These are phyloP conservation scores for Drosophila dives DNA, from an alignment of 2,888 invertebrate genomes.

Conservation along the genomic window DNA sequence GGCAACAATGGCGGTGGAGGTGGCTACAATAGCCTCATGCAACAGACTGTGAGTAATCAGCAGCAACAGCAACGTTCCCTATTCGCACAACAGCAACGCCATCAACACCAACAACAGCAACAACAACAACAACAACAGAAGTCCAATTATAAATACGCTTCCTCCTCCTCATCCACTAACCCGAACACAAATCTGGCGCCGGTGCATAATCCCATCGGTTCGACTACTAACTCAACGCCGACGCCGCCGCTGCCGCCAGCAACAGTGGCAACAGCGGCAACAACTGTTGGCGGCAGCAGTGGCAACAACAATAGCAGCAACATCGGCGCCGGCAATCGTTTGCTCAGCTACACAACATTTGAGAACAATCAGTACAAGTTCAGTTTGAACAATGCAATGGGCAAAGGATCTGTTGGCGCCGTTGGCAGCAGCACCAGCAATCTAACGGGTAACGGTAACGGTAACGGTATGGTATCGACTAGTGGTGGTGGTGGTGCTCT, in stretches of 20 bases:
- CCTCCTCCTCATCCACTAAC: constrained; percentile 68
- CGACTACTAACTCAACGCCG: constrained; percentile 57
- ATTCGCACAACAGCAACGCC: constrained; percentile 80
- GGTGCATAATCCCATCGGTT: constrained; percentile 71
- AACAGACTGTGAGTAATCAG: constrained; percentile 85
- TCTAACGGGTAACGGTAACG: constrained; percentile 74
- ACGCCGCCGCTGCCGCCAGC: constrained; percentile 23
- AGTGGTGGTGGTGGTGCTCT: constrained; percentile 39
- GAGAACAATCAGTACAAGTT: constrained; percentile 85
- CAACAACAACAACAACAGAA: constrained; percentile 79
- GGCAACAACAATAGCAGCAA: constrained; percentile 29
- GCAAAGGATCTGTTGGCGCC: constrained; percentile 53
- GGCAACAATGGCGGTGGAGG: constrained; percentile 66
- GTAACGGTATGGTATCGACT: constrained; percentile 51
- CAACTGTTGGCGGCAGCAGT: constrained; percentile 10
- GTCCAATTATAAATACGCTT: constrained; percentile 78
- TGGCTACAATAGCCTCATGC: constrained; percentile 82
- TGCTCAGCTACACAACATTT: constrained; percentile 85
- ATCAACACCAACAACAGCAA: constrained; percentile 80
- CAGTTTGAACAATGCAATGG: constrained; percentile 83
- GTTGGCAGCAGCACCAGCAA: constrained; percentile 71
- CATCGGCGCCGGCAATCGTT: constrained; percentile 74
- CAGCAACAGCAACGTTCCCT: constrained; percentile 82
- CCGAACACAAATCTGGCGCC: constrained; percentile 75
- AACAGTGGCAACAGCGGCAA: constrained; percentile 15